These are phyloP conservation scores for Drosophila erecta DNA, from an alignment of 1,140 invertebrate genomes.

Conservation along the genomic window DNA sequence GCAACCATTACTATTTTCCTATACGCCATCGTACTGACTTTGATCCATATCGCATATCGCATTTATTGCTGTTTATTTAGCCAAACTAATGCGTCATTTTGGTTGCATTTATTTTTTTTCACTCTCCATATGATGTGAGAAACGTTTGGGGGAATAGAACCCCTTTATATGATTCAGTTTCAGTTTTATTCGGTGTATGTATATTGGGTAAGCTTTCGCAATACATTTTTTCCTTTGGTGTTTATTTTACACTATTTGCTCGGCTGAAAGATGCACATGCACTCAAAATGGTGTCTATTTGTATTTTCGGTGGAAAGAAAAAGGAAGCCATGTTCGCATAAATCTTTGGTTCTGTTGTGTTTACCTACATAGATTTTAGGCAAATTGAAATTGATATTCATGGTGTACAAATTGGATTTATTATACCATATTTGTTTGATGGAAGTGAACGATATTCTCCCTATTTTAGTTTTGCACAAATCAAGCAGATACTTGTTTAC, in stretches of 20 bases:
- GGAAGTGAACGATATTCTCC: no score
- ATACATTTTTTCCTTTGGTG: slow-evolving; percentile 7
- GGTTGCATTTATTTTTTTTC: slow-evolving; percentile 21
- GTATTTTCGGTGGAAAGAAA: background rate
- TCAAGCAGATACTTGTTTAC: no score
- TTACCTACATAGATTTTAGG: background rate
- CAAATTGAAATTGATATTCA: slow-evolving; percentile 7
- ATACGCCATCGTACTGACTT: background rate
- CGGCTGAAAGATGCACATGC: slow-evolving; percentile 15
- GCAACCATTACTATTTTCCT: background rate
- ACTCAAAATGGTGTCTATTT: slow-evolving; percentile 6
- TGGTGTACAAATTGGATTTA: background rate
- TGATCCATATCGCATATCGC: slow-evolving; percentile 37
- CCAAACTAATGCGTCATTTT: slow-evolving; percentile 37
- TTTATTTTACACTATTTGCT: slow-evolving; percentile 24
- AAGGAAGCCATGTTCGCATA: background rate
- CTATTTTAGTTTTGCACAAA: no score
- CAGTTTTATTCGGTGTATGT: slow-evolving; percentile 15
- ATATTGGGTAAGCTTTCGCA: slow-evolving; percentile 11
- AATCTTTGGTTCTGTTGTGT: background rate
- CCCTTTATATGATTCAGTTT: slow-evolving; percentile 24
- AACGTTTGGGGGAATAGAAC: slow-evolving; percentile 1
- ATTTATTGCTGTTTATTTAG: slow-evolving; percentile 31
- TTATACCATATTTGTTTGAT: background rate
- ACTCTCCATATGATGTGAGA: slow-evolving; percentile 13